phyloP scores from a whole-genome alignment of 2,797 vertebrate species.

The Alosa sapidissima region DNA sequence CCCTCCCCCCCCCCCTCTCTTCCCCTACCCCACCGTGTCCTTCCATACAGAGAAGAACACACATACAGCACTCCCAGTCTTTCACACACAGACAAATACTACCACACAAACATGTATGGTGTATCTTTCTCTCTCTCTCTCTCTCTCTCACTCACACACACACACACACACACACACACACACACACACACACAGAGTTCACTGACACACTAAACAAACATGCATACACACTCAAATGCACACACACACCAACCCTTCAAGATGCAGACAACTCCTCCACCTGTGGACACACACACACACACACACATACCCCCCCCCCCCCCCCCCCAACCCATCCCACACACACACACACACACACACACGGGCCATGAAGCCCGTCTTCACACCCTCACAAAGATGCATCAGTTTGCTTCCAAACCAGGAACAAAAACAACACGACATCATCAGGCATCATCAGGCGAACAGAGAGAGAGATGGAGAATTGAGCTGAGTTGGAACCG shows the following conservation, averaged over 20 bases:
- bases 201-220: neutral
- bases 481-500: neutral
- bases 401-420: neutral
- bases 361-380: neutral
- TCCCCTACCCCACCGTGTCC: neutral
- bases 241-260: neutral
- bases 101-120: neutral
- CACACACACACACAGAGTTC: neutral
- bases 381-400: neutral
- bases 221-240: neutral
- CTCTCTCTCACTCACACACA: neutral
- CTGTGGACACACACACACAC: conserved; percentile 6
- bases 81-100: neutral
- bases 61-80: neutral
- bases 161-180: no score
- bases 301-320: neutral
- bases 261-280: no score
- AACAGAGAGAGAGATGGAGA: neutral
- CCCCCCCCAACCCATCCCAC: neutral
- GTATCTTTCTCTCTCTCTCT: no score
- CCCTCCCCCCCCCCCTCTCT: neutral
- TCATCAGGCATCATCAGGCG: no score
- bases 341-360: neutral
- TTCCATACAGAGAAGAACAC: neutral
- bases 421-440: neutral